Percentiles rank a stretch among this genome's conserved stretches.
phyloP scores from a whole-genome alignment of 2,888 invertebrate genomes.

The Lasioglossum villosulum region DNA sequence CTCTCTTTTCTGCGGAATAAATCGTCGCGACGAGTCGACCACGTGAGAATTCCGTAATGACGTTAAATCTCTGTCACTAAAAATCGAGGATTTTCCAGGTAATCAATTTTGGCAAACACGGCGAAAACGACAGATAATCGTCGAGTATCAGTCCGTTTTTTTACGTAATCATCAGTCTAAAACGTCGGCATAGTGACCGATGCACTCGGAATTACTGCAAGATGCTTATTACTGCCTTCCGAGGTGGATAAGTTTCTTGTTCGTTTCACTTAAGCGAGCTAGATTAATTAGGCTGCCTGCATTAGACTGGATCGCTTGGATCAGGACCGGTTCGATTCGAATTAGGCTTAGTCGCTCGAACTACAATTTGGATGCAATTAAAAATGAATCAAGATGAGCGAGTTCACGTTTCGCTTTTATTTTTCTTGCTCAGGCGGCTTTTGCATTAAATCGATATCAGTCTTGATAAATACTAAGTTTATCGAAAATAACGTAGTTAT shows the following conservation, averaged over 20 bases:
- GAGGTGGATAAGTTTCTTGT: not conserved
- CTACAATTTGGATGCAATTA: not conserved
- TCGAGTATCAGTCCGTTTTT: not conserved
- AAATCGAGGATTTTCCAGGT: not conserved
- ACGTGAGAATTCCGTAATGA: not conserved
- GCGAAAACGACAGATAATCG: not conserved
- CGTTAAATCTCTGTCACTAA: not conserved
- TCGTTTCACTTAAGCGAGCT: not conserved
- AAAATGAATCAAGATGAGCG: not conserved
- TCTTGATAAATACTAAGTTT: not conserved
- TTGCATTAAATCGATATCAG: not conserved
- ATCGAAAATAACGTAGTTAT: not conserved
- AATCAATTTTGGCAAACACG: not conserved
- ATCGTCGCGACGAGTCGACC: not conserved
- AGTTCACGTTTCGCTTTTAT: not conserved
- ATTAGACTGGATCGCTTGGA: not conserved
- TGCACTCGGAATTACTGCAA: not conserved
- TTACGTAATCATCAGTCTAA: not conserved
- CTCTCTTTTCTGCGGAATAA: not conserved
- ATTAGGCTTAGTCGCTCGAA: not conserved
- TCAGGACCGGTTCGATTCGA: not conserved
- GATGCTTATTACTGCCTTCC: not conserved
- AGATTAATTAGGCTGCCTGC: not conserved
- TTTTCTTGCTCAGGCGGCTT: not conserved
- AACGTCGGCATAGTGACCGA: not conserved